Base-by-base conservation (phyloP, 2,888 invertebrate species). In the Rhabditoides inermis region DNA sequence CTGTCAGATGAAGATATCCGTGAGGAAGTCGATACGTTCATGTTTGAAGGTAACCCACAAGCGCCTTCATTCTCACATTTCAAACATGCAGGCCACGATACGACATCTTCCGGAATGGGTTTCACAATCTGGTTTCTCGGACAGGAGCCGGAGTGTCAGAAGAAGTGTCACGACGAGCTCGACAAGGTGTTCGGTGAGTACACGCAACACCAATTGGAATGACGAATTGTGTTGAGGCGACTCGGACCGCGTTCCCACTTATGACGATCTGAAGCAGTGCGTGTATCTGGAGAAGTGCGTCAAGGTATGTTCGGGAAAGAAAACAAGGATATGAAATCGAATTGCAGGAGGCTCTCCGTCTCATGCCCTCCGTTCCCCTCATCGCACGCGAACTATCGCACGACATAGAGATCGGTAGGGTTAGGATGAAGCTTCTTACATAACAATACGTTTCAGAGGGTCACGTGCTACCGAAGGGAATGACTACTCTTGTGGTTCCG, bases 41-140 rank as follows among this genome's bases (percentile, higher is more conserved):
- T 79, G 80, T 79, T 79, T 69, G 80, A 78, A 54, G 67, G 66
- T 47, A n/a, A n/a, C n/a, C n/a, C n/a, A n/a, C n/a, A 28, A n/a
- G 18, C 15, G 39, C 22, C 22, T 23, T 22, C 25, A 25, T 18
- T 30, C 26, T 45, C 20, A 47, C 10, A 28, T 5, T 45, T 7
- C 28, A 26, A 3, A 28, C 10, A 20, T 45, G 6, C 20, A 51
- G 63, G 79, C 23, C 79, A 79, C 63, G 79, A 79, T 58, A 79
- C 79, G 26, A 79, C 79, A 4, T 76, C 79, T 1, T 75, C 77
- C 39, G 77, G 77, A 0, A 73, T 76, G 48, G 76, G 71, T 53
- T 79, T 77, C 76, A 73, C 77, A 4, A 52, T 75, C 7, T 76
- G 77, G 63, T 65, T 77, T 53, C 67, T 79, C 37, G 78, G 78